Conservation (phyloP, 2,888 invertebrate species). For the Drosophila borborema region DNA sequence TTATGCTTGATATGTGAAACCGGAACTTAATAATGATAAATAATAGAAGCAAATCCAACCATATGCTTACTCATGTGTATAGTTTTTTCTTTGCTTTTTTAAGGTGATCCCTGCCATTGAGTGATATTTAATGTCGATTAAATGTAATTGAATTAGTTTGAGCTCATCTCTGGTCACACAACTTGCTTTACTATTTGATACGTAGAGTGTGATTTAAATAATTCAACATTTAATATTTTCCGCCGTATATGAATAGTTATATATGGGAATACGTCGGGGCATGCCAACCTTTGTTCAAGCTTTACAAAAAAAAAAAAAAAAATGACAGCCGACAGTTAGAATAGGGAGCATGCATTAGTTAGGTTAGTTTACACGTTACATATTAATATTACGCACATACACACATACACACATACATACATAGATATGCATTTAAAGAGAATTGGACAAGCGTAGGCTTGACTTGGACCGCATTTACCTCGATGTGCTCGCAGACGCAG, state of each 20-base stretch:
- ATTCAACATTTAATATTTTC: not conserved
- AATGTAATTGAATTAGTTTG: not conserved
- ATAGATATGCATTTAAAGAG: not conserved
- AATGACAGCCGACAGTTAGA: slow-evolving; percentile 17
- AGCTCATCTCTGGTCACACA: not conserved
- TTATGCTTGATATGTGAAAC: too few species aligned
- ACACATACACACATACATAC: slow-evolving; percentile 9
- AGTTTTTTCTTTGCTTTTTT: too few species aligned
- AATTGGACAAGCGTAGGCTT: slow-evolving; percentile 5
- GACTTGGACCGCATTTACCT: slow-evolving; percentile 80
- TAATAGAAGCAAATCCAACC: too few species aligned
- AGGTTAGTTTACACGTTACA: slow-evolving; percentile 18
- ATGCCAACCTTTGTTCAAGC: slow-evolving; percentile 14
- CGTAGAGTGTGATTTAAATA: not conserved
- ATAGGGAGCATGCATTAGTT: slow-evolving; percentile 48
- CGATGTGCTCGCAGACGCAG: slow-evolving; percentile 85
- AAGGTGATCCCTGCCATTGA: too few species aligned
- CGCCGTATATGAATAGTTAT: not conserved
- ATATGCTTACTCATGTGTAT: too few species aligned
- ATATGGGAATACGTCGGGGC: slow-evolving; percentile 13
- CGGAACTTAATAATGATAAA: not conserved
- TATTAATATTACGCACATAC: slow-evolving; percentile 11
- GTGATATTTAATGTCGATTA: too few species aligned
- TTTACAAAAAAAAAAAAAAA: not conserved
- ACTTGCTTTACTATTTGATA: not conserved